These are phyloP conservation scores for Arge pagana DNA, from an alignment of 2,888 invertebrate species.

Conservation along the genomic window DNA sequence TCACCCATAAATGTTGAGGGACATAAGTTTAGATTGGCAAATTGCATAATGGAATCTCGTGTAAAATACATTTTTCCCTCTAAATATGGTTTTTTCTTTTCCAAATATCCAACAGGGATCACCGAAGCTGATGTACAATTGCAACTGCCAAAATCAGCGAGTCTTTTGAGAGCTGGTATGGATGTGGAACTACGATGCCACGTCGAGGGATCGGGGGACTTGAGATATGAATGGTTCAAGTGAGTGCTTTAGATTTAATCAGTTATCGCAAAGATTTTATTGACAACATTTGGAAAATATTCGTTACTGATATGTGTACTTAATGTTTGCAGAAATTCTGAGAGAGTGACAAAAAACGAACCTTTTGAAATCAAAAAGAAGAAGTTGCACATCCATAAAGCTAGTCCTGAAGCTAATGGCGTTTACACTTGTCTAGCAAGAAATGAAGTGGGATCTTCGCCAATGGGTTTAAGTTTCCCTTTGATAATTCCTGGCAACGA, in stretches of 20 bases:
- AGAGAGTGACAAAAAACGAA: constrained; percentile 64
- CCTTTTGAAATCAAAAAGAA: constrained; percentile 67
- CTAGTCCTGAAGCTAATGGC: constrained; percentile 67
- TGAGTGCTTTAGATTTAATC: constrained; percentile 53
- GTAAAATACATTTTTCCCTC: constrained; percentile 4
- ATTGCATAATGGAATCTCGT: too few species aligned
- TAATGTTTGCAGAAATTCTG: constrained; percentile 63
- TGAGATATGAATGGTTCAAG: constrained; percentile 72
- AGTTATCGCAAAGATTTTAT: neutral
- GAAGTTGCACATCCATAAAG: constrained; percentile 64
- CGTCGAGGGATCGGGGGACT: constrained; percentile 69
- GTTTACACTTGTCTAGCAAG: constrained; percentile 74
- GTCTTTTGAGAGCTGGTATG: constrained; percentile 59
- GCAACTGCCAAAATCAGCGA: constrained; percentile 62
- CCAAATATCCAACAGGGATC: constrained; percentile 69
- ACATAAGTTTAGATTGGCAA: too few species aligned
- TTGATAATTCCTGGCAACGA: constrained; percentile 58
- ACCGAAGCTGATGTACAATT: constrained; percentile 65
- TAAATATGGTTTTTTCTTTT: constrained; percentile 40
- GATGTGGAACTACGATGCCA: constrained; percentile 68
- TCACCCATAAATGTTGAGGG: too few species aligned
- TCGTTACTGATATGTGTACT: constrained; percentile 2
- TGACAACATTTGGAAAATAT: neutral
- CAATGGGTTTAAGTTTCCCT: constrained; percentile 44
- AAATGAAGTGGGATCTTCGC: constrained; percentile 67